Conservation (phyloP, 2,113 vertebrate species). For the Clarias gariepinus region DNA sequence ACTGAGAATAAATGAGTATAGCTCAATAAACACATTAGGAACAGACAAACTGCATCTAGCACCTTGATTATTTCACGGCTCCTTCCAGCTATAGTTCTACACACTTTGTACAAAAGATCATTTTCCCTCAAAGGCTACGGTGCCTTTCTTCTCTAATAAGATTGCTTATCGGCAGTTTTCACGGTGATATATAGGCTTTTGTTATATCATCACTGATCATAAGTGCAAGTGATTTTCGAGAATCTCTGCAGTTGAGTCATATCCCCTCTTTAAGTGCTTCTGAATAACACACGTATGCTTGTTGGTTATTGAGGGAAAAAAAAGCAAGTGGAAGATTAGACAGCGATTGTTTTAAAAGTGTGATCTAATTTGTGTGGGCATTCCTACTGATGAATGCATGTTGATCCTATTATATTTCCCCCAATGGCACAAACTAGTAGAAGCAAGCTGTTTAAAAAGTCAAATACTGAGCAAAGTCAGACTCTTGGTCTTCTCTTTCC, state of each 20-base stretch:
- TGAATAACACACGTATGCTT: not conserved
- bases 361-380: slow-evolving; percentile 8
- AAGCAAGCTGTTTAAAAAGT: not conserved
- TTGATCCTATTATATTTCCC: slow-evolving; percentile 11
- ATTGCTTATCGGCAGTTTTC: slow-evolving; percentile 25
- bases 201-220: not conserved
- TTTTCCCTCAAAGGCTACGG: slow-evolving; percentile 12
- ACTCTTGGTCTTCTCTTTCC: not conserved
- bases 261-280: not conserved
- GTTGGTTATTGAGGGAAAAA: not conserved
- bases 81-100: slow-evolving; percentile 17
- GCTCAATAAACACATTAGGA: slow-evolving; percentile 41
- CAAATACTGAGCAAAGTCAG: not conserved
- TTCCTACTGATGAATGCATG: slow-evolving; percentile 11
- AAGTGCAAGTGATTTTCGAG: slow-evolving; percentile 16
- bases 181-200: slow-evolving; percentile 1
- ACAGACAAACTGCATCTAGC: slow-evolving; percentile 12
- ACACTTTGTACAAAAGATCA: slow-evolving; percentile 25
- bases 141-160: slow-evolving; percentile 22
- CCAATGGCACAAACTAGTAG: slow-evolving; percentile 11
- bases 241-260: not conserved
- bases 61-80: slow-evolving; percentile 27
- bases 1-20: slow-evolving; percentile 29
- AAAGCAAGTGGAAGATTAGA: not conserved
- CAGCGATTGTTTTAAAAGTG: not conserved